phyloP scores from a whole-genome alignment of 2,888 invertebrate genomes.

The Archaeoteleia sp. region DNA sequence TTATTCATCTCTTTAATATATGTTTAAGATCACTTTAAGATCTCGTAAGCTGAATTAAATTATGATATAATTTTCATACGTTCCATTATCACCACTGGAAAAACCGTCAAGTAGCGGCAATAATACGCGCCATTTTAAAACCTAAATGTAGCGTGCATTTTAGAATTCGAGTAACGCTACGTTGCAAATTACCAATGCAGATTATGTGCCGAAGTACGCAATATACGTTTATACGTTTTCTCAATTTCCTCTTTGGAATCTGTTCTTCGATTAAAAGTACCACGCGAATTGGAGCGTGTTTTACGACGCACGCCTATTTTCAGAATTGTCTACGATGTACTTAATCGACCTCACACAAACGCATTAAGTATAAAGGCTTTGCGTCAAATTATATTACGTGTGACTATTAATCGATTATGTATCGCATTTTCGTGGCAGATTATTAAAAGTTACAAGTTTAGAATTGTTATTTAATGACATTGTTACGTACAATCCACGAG shows the following conservation, averaged over 20 bases:
- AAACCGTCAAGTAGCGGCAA: constrained; percentile 10
- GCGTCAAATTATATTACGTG: no score
- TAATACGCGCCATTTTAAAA: constrained; percentile 15
- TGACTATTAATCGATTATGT: no score
- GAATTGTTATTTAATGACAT: no score
- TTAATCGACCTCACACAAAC: constrained; percentile 17
- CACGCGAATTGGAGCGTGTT: constrained; percentile 30
- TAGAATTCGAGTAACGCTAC: neutral
- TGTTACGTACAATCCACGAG: no score
- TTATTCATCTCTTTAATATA: no score
- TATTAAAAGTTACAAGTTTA: no score
- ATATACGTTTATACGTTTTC: constrained; percentile 29
- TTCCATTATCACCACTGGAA: no score
- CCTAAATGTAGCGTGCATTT: constrained; percentile 7
- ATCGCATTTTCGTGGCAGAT: no score
- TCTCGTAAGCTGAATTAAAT: no score
- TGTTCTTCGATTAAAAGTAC: constrained; percentile 29
- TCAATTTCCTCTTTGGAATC: constrained; percentile 24
- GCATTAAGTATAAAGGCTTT: no score
- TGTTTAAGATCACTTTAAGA: no score
- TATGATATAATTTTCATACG: no score
- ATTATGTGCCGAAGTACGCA: constrained; percentile 14
- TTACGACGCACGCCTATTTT: constrained; percentile 20
- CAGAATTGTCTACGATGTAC: constrained; percentile 4
- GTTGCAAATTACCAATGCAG: constrained; percentile 16